phyloP scores from a whole-genome alignment of 2,113 vertebrate species.

The Podarcis cretensis region DNA sequence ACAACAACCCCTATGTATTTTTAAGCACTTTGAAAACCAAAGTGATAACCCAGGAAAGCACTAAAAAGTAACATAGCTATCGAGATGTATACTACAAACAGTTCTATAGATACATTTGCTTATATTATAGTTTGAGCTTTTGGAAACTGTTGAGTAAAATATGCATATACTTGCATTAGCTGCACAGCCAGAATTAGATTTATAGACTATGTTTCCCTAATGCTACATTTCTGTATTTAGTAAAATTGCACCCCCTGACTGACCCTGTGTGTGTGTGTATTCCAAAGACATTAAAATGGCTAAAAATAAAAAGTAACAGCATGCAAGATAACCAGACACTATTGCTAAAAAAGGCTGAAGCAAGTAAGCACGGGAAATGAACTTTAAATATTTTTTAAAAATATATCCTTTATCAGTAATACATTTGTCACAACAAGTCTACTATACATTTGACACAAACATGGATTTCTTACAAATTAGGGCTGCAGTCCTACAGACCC shows the following conservation, averaged over 20 bases:
- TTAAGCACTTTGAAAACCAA: conserved; percentile 49
- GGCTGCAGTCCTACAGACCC: background rate
- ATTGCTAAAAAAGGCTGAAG: background rate
- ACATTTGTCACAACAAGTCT: background rate
- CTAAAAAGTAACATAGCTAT: conserved; percentile 11
- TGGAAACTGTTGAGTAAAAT: conserved; percentile 37
- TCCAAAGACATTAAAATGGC: background rate
- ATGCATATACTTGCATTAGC: conserved; percentile 1
- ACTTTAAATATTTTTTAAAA: background rate
- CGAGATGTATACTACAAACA: background rate
- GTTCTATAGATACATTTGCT: conserved; percentile 22
- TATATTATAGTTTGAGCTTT: conserved; percentile 18
- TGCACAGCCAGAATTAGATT: background rate
- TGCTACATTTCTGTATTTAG: conserved; percentile 34
- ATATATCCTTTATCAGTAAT: background rate
- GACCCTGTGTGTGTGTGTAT: too few relatives aligned
- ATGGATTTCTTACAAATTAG: background rate
- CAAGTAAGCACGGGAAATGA: background rate
- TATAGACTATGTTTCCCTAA: background rate
- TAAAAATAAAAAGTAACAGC: background rate
- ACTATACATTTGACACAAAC: background rate
- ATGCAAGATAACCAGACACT: background rate
- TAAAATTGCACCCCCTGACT: background rate
- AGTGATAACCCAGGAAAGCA: conserved; percentile 25
- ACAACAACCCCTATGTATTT: conserved; percentile 12